These are phyloP conservation scores for Habroteleia sp. DNA, from an alignment of 2,888 invertebrate species.

Conservation along the genomic window DNA sequence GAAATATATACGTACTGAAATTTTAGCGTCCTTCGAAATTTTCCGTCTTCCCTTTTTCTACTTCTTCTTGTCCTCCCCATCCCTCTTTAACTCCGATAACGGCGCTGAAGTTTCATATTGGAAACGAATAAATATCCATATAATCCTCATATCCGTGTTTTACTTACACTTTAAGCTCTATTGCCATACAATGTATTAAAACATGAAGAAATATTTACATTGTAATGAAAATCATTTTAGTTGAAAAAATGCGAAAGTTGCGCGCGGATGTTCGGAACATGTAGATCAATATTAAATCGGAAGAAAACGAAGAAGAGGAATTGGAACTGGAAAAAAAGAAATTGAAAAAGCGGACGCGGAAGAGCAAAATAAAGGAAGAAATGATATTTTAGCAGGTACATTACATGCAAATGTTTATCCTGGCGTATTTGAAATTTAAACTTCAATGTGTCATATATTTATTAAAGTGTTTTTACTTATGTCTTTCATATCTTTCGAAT, in stretches of 20 bases:
- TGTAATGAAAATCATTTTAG: slow-evolving; percentile 28
- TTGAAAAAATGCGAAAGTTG: slow-evolving; percentile 4
- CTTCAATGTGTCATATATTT: background rate
- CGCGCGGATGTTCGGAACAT: too few species aligned
- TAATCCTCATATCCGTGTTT: slow-evolving; percentile 39
- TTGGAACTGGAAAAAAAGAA: too few species aligned
- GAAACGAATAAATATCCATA: slow-evolving; percentile 51
- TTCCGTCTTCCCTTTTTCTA: slow-evolving; percentile 2
- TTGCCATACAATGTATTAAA: slow-evolving; percentile 37
- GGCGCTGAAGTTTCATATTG: slow-evolving; percentile 25
- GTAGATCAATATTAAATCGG: too few species aligned
- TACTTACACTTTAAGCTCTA: slow-evolving; percentile 41
- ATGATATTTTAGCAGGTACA: slow-evolving; percentile 2
- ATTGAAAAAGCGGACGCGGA: background rate
- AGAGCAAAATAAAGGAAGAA: slow-evolving; percentile 1
- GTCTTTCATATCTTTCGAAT: too few species aligned
- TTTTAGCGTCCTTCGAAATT: slow-evolving; percentile 34
- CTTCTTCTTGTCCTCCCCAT: background rate
- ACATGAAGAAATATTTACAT: slow-evolving; percentile 32
- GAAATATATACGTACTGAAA: slow-evolving; percentile 50
- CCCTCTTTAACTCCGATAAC: slow-evolving; percentile 34
- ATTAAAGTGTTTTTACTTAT: too few species aligned
- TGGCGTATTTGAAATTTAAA: slow-evolving; percentile 19
- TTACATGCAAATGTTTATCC: slow-evolving; percentile 17
- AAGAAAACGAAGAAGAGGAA: too few species aligned